Evolutionary conservation across 2,113 vertebrate genomes (phyloP), one percentile per base, ranked within the genome.

Genomic region (Patagioenas fasciata): DNA sequence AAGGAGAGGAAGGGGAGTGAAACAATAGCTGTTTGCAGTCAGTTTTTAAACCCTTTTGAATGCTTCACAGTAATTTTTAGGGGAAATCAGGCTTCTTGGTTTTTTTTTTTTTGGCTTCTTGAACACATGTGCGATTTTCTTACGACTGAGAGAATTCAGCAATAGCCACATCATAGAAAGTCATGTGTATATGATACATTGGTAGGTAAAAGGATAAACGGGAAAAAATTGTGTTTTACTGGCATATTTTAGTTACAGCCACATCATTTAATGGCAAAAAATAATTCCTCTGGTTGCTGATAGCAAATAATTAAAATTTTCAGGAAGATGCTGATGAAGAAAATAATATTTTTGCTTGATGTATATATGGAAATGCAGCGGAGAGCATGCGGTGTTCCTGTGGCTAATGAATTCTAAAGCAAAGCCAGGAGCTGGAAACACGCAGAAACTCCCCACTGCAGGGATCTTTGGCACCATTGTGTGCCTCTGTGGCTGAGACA

Each of bases 381-480:
- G 53, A 20, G 84, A 93, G 32, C 67, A 81, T 82, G 81, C 32
- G 80, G 47, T 19, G 40, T 58, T 80, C 83, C 77, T 95, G 80
- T 78, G 81, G 65, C 40, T 79, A 86, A 83, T 91, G 69, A 87
- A 84, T 95, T 88, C 89, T 64, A 95, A 85, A 95, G 86, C 56
- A 61, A 82, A 85, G 77, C 34, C 69, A 60, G 62, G 89, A 92
- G 80, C 95, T 93, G 81, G 82, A 91, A 96, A 88, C 34, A 60
- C 36, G 26, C 77, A 81, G 88, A 66, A 62, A 72, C 83, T 91
- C 58, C 97, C 98, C 98, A 97, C 98, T 97, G 98, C 97, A 97
- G 98, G 97, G 96, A 97, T 96, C 96, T 91, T 98, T 98, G 98
- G 98, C 96, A 95, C 98, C 66, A 89, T 98, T 98, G 98, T 99